Conservation (phyloP, 2,113 vertebrate species). For the Petroica traversi region DNA sequence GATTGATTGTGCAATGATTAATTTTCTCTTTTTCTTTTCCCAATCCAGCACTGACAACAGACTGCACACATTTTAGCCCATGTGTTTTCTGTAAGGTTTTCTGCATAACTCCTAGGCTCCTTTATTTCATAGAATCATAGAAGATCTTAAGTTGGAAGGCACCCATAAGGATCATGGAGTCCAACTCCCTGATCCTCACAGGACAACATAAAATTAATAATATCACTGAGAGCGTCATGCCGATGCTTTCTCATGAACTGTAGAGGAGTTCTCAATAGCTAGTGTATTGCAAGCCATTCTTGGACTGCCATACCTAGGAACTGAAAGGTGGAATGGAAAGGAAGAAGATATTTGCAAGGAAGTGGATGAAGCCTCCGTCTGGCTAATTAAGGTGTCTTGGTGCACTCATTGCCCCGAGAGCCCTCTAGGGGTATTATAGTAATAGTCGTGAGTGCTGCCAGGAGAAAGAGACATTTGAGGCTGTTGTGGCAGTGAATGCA, state of each 20-base stretch:
- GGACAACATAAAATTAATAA: background rate
- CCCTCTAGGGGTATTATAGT: background rate
- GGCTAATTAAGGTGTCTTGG: background rate
- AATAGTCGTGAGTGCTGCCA: background rate
- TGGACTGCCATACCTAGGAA: background rate
- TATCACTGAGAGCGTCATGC: background rate
- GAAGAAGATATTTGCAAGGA: background rate
- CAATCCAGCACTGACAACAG: background rate
- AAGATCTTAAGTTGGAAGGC: background rate
- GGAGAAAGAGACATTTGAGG: background rate
- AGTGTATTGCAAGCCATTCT: background rate
- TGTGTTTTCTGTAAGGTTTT: background rate
- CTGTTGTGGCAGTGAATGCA: background rate
- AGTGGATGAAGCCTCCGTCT: background rate
- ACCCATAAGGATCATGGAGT: background rate
- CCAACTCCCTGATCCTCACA: background rate
- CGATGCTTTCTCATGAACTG: background rate
- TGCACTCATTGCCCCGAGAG: background rate
- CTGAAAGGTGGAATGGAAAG: background rate
- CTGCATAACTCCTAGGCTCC: background rate
- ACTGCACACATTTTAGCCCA: background rate
- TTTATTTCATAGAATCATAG: background rate
- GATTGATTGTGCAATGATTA: background rate
- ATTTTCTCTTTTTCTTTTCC: conserved; percentile 11
- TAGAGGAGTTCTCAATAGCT: background rate